These are phyloP conservation scores for Macrobrachium rosenbergii DNA, from an alignment of 1,140 invertebrate species.

Conservation along the genomic window DNA sequence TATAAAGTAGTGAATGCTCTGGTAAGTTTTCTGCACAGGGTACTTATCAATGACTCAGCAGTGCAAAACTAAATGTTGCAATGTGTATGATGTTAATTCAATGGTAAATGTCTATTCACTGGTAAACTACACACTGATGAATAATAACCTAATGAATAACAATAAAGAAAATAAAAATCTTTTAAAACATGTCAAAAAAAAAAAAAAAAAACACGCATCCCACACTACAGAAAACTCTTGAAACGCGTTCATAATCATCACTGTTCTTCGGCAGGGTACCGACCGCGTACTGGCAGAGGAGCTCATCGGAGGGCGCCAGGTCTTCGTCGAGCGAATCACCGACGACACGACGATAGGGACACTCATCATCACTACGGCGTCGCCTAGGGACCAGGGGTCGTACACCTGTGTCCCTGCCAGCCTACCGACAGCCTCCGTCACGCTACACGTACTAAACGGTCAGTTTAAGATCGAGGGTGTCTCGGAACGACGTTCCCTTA, in stretches of 20 bases:
- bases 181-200: too few relatives aligned
- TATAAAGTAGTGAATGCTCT: too few relatives aligned
- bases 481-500: too few relatives aligned
- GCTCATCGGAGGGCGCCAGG: not conserved
- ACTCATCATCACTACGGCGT: conserved; percentile 40
- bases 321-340: conserved; percentile 9
- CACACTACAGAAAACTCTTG: not conserved
- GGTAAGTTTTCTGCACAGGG: too few relatives aligned
- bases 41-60: too few relatives aligned
- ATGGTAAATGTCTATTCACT: too few relatives aligned
- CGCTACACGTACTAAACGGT: conserved; percentile 55
- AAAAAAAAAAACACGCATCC: not conserved
- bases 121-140: too few relatives aligned
- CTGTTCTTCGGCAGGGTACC: conserved; percentile 21
- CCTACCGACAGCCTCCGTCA: conserved; percentile 43
- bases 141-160: too few relatives aligned
- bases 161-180: too few relatives aligned
- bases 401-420: conserved; percentile 49
- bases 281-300: conserved; percentile 44
- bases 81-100: too few relatives aligned
- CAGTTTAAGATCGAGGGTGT: not conserved
- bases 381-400: conserved; percentile 38
- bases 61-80: too few relatives aligned
- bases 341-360: conserved; percentile 41
- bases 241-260: not conserved